A percentile compares a stretch with the other conserved stretches of the same genome.
Evolutionary conservation across 2,797 vertebrate species (phyloP).

Genomic region (Dendrocincla fuliginosa): DNA sequence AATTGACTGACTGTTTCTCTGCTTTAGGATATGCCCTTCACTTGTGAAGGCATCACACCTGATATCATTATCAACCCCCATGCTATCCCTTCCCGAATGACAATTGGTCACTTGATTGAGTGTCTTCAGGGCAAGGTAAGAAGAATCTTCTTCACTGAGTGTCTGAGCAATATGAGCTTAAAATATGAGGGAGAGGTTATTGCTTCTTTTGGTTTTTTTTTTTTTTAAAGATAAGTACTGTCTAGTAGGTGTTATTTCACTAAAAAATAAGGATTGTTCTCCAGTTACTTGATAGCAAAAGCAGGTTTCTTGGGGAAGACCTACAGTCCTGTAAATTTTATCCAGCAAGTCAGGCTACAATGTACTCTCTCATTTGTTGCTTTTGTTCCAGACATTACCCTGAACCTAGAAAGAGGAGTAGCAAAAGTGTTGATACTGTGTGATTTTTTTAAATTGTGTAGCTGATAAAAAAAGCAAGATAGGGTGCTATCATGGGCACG

Average conservation of each 20-base stretch:
- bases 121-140: slow-evolving; percentile 97
- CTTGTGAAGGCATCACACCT: slow-evolving; percentile 97
- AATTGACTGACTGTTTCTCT: neutral
- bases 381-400: neutral
- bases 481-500: neutral
- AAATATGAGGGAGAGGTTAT: neutral
- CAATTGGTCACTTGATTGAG: slow-evolving; percentile 98
- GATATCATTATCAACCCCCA: slow-evolving; percentile 99
- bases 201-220: neutral
- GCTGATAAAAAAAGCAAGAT: neutral
- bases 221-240: neutral
- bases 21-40: slow-evolving; percentile 96
- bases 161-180: neutral
- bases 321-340: neutral
- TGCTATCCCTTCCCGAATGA: slow-evolving; percentile 98
- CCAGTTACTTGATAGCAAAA: neutral
- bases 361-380: neutral
- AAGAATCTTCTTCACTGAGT: neutral
- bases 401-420: neutral
- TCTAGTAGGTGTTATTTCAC: neutral
- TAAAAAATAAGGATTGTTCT: neutral
- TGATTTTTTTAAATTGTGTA: neutral
- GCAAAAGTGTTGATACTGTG: neutral
- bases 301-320: neutral
- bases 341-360: neutral